Evolutionary conservation across 2,888 invertebrate species (phyloP).

Genomic region (Conomelus anceps): DNA sequence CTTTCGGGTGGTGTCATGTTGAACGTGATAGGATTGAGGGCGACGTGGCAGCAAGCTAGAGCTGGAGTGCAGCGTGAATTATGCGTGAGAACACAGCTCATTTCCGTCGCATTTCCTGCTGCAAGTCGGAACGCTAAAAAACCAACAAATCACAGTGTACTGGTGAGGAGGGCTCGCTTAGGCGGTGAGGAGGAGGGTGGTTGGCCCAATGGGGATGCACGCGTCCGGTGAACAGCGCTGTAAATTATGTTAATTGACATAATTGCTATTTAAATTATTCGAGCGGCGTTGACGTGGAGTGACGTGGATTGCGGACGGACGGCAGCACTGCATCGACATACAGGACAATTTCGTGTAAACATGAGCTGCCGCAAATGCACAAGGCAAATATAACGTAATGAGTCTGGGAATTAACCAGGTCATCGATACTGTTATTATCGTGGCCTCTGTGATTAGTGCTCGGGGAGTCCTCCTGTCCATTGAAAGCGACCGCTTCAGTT

Average conservation of each 20-base stretch:
- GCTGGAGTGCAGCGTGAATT: neutral
- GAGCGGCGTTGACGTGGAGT: neutral
- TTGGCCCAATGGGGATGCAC: neutral
- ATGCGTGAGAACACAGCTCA: neutral
- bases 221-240: too few relatives aligned
- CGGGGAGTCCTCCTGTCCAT: neutral
- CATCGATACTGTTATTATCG: neutral
- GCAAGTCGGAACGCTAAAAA: neutral
- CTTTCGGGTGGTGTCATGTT: neutral
- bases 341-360: neutral
- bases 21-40: neutral
- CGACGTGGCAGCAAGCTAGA: neutral
- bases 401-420: neutral
- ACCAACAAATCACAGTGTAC: neutral
- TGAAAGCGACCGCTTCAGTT: neutral
- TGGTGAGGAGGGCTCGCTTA: too few relatives aligned
- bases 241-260: neutral
- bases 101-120: neutral
- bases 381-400: neutral
- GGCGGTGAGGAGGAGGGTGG: too few relatives aligned
- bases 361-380: neutral
- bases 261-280: neutral
- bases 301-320: neutral
- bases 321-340: neutral
- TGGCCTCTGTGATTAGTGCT: neutral